Evolutionary conservation across 2,888 invertebrate species (phyloP).

Genomic region (Acanthopleura granulata): DNA sequence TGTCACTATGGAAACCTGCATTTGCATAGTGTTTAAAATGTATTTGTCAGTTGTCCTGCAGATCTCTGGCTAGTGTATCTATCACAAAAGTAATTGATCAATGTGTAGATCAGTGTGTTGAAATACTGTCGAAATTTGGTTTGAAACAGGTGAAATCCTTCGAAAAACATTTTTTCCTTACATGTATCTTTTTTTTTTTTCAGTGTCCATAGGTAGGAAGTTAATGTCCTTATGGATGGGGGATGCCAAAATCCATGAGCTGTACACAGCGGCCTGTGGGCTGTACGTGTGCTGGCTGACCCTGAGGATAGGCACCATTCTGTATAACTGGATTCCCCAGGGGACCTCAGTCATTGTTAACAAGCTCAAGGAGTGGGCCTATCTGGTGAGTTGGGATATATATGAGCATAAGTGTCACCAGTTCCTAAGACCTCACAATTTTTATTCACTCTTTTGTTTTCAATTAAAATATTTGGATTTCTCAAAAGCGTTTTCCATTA

Average conservation of each 20-base stretch:
- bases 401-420: too few relatives aligned
- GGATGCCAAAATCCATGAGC: slow-evolving; percentile 84
- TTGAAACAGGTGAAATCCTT: background rate
- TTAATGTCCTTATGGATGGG: slow-evolving; percentile 90
- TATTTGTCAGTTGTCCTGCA: too few relatives aligned
- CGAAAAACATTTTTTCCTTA: too few relatives aligned
- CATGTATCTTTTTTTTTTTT: slow-evolving; percentile 29
- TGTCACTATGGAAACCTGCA: too few relatives aligned
- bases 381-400: slow-evolving; percentile 62
- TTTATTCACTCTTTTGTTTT: too few relatives aligned
- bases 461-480: too few relatives aligned
- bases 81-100: too few relatives aligned
- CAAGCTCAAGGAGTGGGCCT: slow-evolving; percentile 67
- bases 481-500: too few relatives aligned
- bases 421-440: too few relatives aligned
- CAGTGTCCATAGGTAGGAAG: slow-evolving; percentile 88
- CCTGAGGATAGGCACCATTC: slow-evolving; percentile 85
- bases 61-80: too few relatives aligned
- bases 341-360: slow-evolving; percentile 78
- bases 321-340: slow-evolving; percentile 89
- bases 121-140: background rate
- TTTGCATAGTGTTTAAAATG: too few relatives aligned
- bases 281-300: slow-evolving; percentile 95
- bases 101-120: background rate
- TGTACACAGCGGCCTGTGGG: slow-evolving; percentile 95